These are phyloP conservation scores for Drosophila macrothrix DNA, from an alignment of 2,888 invertebrate species.

Conservation along the genomic window DNA sequence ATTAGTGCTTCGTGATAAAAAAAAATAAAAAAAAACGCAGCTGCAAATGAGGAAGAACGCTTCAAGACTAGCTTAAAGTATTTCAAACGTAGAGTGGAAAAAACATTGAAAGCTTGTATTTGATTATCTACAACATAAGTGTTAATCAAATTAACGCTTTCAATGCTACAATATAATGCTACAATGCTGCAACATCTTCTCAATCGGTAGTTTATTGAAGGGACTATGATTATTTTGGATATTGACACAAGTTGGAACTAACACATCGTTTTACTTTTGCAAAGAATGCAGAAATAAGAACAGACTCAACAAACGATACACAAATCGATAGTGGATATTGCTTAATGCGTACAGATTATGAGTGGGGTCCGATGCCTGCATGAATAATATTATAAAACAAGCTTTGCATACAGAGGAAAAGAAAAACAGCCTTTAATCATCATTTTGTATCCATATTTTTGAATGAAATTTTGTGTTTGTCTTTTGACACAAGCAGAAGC, in stretches of 20 bases:
- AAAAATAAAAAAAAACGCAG: no score
- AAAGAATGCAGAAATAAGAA: not conserved
- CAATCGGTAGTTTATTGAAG: not conserved
- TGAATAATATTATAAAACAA: not conserved
- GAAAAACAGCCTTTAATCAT: not conserved
- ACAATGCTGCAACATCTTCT: no score
- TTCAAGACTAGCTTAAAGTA: not conserved
- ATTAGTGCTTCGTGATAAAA: not conserved
- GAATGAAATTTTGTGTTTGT: not conserved
- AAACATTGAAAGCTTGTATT: not conserved
- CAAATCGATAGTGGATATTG: not conserved
- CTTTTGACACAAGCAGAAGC: not conserved
- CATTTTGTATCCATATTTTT: not conserved
- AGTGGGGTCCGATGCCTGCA: not conserved
- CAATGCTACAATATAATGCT: no score
- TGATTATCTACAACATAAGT: not conserved
- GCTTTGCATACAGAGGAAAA: accelerated
- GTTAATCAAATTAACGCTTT: not conserved
- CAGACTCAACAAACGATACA: not conserved
- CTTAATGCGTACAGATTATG: not conserved
- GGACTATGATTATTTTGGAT: not conserved
- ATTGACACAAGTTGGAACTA: not conserved
- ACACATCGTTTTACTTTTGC: not conserved
- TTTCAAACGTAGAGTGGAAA: not conserved
- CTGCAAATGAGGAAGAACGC: not conserved